Conservation (phyloP, 2,113 vertebrate genomes). For the Dicrurus megarhynchus region DNA sequence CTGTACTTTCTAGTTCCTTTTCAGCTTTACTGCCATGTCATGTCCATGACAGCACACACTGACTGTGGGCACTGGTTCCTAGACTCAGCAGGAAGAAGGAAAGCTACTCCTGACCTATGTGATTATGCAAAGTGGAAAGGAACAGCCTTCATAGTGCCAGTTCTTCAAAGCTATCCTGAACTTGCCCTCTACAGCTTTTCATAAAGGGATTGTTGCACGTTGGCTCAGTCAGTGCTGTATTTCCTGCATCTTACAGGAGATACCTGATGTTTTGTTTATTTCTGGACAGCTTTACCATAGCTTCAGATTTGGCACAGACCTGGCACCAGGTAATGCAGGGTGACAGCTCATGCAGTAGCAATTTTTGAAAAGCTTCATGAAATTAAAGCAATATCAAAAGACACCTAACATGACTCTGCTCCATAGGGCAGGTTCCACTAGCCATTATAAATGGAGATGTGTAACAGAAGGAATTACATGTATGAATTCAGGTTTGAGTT, state of each 20-base stretch:
- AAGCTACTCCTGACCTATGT: background rate
- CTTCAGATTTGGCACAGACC: background rate
- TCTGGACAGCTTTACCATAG: background rate
- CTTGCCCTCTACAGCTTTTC: background rate
- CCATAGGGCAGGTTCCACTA: background rate
- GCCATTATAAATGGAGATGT: background rate
- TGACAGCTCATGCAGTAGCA: background rate
- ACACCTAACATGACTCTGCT: background rate
- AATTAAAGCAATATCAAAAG: background rate
- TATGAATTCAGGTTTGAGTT: background rate
- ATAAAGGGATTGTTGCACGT: background rate
- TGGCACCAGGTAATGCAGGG: background rate
- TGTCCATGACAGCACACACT: accelerated
- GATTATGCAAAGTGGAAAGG: background rate
- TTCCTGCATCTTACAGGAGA: background rate
- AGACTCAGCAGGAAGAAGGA: background rate
- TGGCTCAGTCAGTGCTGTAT: background rate
- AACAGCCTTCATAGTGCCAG: background rate
- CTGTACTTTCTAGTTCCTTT: background rate
- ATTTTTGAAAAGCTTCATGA: background rate
- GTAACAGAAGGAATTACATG: background rate
- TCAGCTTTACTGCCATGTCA: background rate
- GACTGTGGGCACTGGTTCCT: background rate
- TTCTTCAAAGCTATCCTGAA: background rate
- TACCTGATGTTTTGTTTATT: background rate